Conservation (phyloP, 2,888 invertebrate genomes). For the Tricholauxania praeusta region DNA sequence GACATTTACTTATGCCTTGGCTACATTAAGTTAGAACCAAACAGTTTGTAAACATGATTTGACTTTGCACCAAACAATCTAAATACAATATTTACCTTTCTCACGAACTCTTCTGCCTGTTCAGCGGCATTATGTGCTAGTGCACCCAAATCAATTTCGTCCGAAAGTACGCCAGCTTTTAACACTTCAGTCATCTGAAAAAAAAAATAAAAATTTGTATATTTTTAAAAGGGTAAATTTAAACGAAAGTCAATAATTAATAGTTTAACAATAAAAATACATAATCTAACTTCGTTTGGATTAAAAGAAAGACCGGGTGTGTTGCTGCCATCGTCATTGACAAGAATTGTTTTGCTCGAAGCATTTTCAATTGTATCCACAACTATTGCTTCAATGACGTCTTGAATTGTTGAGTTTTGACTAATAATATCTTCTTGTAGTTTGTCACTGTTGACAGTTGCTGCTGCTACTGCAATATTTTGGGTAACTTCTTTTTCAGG, state of each 20-base stretch:
- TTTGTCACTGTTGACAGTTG: neutral
- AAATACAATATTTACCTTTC: slow-evolving; percentile 72
- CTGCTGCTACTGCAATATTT: neutral
- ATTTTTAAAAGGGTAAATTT: slow-evolving; percentile 1
- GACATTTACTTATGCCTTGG: no score
- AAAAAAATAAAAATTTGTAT: neutral
- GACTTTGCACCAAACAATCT: no score
- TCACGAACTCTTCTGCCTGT: slow-evolving; percentile 94
- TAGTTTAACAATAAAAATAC: no score
- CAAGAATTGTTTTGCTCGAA: neutral
- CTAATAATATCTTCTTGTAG: neutral
- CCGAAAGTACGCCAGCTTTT: slow-evolving; percentile 86
- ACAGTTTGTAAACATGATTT: no score
- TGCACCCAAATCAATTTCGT: slow-evolving; percentile 85
- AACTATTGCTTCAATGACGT: neutral
- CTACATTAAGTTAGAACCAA: no score
- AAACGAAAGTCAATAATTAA: neutral
- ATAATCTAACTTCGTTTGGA: neutral
- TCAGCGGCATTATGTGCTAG: slow-evolving; percentile 90
- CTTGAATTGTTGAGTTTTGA: neutral
- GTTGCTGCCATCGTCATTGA: neutral
- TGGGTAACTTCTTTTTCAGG: neutral
- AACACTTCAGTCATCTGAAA: slow-evolving; percentile 83
- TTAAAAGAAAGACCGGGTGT: neutral
- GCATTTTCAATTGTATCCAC: neutral